Evolutionary conservation across 2,888 invertebrate genomes (phyloP).

Genomic region (Sclerodermus sp.): DNA sequence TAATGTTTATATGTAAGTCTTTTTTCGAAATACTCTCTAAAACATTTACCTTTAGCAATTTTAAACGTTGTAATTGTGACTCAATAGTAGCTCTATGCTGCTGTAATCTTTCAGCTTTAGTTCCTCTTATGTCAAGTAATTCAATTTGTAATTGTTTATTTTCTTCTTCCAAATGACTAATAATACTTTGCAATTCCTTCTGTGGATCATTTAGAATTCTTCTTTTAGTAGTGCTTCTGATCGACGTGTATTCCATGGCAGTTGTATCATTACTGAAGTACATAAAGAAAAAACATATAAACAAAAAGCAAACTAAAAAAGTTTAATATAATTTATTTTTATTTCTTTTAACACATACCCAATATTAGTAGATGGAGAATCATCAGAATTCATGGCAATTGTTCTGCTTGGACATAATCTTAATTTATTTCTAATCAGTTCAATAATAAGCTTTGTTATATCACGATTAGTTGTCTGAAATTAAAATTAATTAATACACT

Average conservation of each 20-base stretch:
- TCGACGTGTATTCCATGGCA: conserved; percentile 40
- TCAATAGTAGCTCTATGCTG: conserved; percentile 67
- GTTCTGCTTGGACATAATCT: conserved; percentile 48
- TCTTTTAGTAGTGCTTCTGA: conserved; percentile 45
- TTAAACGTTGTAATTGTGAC: conserved; percentile 68
- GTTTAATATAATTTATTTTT: background rate
- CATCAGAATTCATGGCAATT: conserved; percentile 36
- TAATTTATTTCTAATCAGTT: conserved; percentile 52
- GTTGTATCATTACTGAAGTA: conserved; percentile 41
- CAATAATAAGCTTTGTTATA: conserved; percentile 50
- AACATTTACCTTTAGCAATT: conserved; percentile 67
- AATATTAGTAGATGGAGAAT: conserved; percentile 33
- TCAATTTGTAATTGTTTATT: conserved; percentile 60
- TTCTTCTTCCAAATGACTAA: conserved; percentile 71
- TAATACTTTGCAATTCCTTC: conserved; percentile 70
- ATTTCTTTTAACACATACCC: conserved; percentile 28
- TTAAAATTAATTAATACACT: conserved; percentile 13
- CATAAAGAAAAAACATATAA: no score
- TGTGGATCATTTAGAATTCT: conserved; percentile 60
- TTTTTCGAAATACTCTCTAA: no score
- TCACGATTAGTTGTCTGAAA: conserved; percentile 50
- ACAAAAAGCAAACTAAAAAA: no score
- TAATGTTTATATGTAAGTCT: background rate
- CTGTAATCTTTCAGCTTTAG: conserved; percentile 59
- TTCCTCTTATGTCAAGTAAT: conserved; percentile 49